Evolutionary conservation across 2,113 vertebrate genomes (phyloP), one percentile per base, ranked within the genome.

Genomic region (Oriolus oriolus): DNA sequence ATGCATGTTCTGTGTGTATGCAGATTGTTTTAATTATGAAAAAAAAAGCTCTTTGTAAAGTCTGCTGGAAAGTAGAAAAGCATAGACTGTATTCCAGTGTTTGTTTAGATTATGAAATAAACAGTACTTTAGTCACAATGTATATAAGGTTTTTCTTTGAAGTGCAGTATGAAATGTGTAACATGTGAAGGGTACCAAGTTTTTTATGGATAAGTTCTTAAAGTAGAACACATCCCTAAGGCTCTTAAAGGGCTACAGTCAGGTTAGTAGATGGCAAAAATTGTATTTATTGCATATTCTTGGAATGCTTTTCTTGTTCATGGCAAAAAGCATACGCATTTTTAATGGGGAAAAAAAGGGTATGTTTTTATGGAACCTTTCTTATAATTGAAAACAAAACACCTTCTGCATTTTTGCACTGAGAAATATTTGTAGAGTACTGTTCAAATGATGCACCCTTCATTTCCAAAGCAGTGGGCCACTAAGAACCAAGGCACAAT

Each of bases 31-130:
- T 96, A 97, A 96, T 95, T 91, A 86, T 16, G 26, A 96, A 74
- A 42, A 45, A 45, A 45, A 77, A 84, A 92, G 28, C 89, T 95
- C 75, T 15, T 97, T 96, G 95, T 97, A 96, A 96, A 97, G 81
- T 97, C 95, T 96, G 86, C 95, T 85, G 71, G 95, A 95, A 97
- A 95, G 94, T 96, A 97, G 97, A 97, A 98, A 84, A 96, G 56
- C 80, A 80, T 96, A 96, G 95, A 93, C 80, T 95, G 96, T 96
- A 98, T 95, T 87, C 57, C 87, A 95, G 77, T 97, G 91, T 97
- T 97, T 94, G 68, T 97, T 96, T 97, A 98, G 97, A 94, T 96
- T 95, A 95, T 96, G 69, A 98, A 97, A 97, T 97, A 98, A 97
- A 97, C 87, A 93, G 57, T 97, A 85, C 80, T 94, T 80, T 97